Evolutionary conservation across 2,888 invertebrate genomes (phyloP), one percentile per base, ranked within the genome.

Genomic region (Eupithecia pulchellata): DNA sequence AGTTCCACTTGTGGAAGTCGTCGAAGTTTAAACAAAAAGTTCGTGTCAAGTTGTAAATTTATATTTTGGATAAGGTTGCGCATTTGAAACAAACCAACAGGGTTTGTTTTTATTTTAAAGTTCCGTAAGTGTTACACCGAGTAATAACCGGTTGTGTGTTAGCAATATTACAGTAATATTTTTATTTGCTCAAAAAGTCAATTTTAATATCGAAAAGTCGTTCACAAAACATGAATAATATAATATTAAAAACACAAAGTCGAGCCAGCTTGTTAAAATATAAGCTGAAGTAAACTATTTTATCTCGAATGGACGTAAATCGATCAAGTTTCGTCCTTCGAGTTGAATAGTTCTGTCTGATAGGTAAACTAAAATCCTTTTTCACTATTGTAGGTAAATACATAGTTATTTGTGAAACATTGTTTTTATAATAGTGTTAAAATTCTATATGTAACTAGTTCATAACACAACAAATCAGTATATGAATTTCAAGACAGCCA

Each of bases 91-190:
- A n/a, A n/a, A n/a, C n/a, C n/a, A n/a, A n/a, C n/a, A n/a, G n/a
- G n/a, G n/a, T n/a, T 39, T 39, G 5, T 39, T 39, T n/a, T 42
- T n/a, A 42, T 42, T 42, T 47, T 47, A 47, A 20, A 20, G 42
- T 47, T 20, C 42, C 9, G n/a, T 20, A 47, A 42, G 27, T 57
- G 14, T 6, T 57, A 17, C 8, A 25, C 25, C 25, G 17, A 20
- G 30, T 25, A 61, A 34, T 14, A 5, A 14, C n/a, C 30, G 58
- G 30, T 32, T 58, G 20, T 61, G 34, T 36, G 61, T 32, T 30
- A 69, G 71, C 71, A 73, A 69, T 76, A 73, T 72, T 72, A 72
- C 17, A 29, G 71, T 71, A 69, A 70, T 64, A 47, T 68, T 69
- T 72, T 55, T 32, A 55, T 42, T 76, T 70, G 73, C 71, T 74